Evolutionary conservation across 2,113 vertebrate species (phyloP).

Genomic region (Oncorhynchus mykiss): DNA sequence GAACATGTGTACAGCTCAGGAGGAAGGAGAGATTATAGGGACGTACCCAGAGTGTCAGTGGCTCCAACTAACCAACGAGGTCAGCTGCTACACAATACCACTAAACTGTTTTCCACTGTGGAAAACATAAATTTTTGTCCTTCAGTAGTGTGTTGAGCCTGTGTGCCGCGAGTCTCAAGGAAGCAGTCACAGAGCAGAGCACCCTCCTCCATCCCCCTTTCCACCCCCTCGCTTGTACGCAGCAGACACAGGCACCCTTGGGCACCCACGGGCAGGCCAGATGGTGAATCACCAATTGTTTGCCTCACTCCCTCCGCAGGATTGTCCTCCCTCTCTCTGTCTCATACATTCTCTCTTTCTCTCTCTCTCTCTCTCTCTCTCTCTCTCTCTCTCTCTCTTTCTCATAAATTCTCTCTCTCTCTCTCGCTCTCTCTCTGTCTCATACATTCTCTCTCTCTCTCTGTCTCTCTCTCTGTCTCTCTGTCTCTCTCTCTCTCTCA

Average conservation of each 20-base stretch:
- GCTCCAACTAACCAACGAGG: too few relatives aligned
- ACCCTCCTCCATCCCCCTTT: conserved; percentile 8
- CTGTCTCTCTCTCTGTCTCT: background rate
- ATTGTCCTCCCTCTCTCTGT: conserved; percentile 42
- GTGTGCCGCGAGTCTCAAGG: conserved; percentile 54
- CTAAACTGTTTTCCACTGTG: too few relatives aligned
- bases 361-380: background rate
- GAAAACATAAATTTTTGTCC: too few relatives aligned
- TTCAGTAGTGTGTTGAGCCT: background rate
- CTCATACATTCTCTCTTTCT: conserved; percentile 12
- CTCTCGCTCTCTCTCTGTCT: background rate
- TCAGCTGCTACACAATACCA: too few relatives aligned
- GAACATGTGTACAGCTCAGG: too few relatives aligned
- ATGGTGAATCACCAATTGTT: conserved; percentile 56
- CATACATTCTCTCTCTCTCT: conserved; percentile 8
- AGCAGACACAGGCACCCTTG: conserved; percentile 44
- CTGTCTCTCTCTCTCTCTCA: too few relatives aligned
- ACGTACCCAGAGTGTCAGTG: too few relatives aligned
- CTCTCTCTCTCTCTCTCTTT: too few relatives aligned
- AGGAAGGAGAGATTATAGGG: too few relatives aligned
- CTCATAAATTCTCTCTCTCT: too few relatives aligned
- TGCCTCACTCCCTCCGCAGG: conserved; percentile 42
- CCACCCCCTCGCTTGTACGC: conserved; percentile 49
- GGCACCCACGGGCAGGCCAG: conserved; percentile 57
- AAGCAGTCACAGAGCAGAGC: conserved; percentile 40